Conservation (phyloP, 2,888 invertebrate species). For the Teinopalpus imperialis region DNA sequence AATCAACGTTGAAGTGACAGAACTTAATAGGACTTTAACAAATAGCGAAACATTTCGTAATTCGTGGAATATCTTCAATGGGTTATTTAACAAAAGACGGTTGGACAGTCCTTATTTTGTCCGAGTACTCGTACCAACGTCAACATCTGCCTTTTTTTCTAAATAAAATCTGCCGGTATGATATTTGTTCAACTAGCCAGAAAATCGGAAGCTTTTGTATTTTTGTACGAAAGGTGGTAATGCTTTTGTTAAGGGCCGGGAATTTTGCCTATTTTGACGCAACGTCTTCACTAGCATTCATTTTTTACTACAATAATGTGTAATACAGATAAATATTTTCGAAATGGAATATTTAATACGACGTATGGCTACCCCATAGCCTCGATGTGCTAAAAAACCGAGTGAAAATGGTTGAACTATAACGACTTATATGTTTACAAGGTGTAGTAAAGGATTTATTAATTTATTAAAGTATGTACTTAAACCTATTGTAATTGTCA, state of each 20-base stretch:
- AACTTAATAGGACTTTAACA: constrained; percentile 79
- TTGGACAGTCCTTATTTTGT: constrained; percentile 59
- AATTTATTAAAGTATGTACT: too few relatives aligned
- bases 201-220: constrained; percentile 74
- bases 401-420: too few relatives aligned
- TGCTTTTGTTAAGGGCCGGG: constrained; percentile 53
- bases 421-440: too few relatives aligned
- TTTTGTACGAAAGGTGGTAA: constrained; percentile 53
- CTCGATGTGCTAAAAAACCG: too few relatives aligned
- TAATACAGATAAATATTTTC: too few relatives aligned
- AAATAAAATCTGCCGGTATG: constrained; percentile 55
- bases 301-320: too few relatives aligned
- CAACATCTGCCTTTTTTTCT: constrained; percentile 76
- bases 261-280: constrained; percentile 53
- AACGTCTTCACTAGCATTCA: constrained; percentile 36
- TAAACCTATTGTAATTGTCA: too few relatives aligned
- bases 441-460: too few relatives aligned
- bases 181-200: constrained; percentile 79
- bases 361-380: too few relatives aligned
- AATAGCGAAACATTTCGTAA: constrained; percentile 79
- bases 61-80: constrained; percentile 75
- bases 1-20: constrained; percentile 63
- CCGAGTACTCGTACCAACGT: constrained; percentile 54
- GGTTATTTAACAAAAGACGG: constrained; percentile 66
- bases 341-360: too few relatives aligned